A percentile compares a stretch with the other conserved stretches of the same genome.
Evolutionary conservation across 2,888 invertebrate genomes (phyloP).

Genomic region (Hofmannophila pseudospretella): DNA sequence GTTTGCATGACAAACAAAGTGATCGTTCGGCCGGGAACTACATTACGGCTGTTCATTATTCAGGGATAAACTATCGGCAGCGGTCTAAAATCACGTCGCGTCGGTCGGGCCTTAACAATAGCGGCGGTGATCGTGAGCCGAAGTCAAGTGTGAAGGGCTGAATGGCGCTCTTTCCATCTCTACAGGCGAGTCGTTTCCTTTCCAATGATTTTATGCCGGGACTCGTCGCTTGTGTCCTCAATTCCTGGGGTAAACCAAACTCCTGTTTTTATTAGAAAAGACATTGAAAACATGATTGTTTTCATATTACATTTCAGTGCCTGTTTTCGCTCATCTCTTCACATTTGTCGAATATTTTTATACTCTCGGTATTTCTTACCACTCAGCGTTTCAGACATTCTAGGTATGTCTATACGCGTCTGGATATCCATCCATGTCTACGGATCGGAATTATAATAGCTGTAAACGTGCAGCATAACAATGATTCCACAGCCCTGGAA

Average conservation of each 20-base stretch:
- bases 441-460: slow-evolving; percentile 9
- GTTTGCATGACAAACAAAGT: slow-evolving; percentile 8
- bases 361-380: too few species aligned
- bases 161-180: slow-evolving; percentile 23
- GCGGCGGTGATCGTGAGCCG: slow-evolving; percentile 17
- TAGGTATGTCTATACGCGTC: too few species aligned
- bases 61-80: slow-evolving; percentile 16
- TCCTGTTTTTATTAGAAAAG: too few species aligned
- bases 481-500: slow-evolving; percentile 3
- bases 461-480: slow-evolving; percentile 8
- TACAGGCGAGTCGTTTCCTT: slow-evolving; percentile 17
- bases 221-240: slow-evolving; percentile 16
- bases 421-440: not conserved
- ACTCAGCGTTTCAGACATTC: too few species aligned
- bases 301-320: too few species aligned
- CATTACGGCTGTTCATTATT: slow-evolving; percentile 19
- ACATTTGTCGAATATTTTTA: too few species aligned
- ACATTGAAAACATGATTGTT: too few species aligned
- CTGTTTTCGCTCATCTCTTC: too few species aligned
- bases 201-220: slow-evolving; percentile 27
- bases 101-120: slow-evolving; percentile 15
- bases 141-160: slow-evolving; percentile 30
- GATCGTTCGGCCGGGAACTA: slow-evolving; percentile 8
- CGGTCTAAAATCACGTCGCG: slow-evolving; percentile 9
- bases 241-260: slow-evolving; percentile 3